Base-by-base conservation (phyloP, 2,888 invertebrate species). In the Perdita meconis region DNA sequence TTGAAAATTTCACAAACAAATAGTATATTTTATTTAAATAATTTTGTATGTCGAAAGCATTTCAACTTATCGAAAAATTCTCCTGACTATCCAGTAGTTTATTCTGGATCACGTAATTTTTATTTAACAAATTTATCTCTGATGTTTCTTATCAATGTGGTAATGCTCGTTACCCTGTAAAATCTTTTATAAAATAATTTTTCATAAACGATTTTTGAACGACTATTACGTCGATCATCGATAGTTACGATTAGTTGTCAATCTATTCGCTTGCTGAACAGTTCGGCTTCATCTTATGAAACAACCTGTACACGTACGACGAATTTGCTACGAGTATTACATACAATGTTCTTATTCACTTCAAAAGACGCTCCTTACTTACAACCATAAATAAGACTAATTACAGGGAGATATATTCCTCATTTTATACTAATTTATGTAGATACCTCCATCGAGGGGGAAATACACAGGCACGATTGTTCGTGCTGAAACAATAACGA, bases 341-440 rank as follows among this genome's bases (percentile, higher is more conserved):
- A 64, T 67, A 57, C 71, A 81, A 63, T 68, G 59, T 61, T 67
- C 63, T 53, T 71, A 34, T 53, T 67, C 69, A 50, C 77, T 70
- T 69, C 47, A 65, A 26, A 66, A 51, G 63, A 63, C 76, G 60
- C 40, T 4, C 30, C 59, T 77, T 64, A 57, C 81, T 79, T 76
- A 73, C 69, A 75, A 59, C 67, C 57, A 82, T 82, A 81, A 82
- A 81, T 82, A 82, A 79, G 67, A 70, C 76, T 81, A 81, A 79
- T 82, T 82, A 82, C 79, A 81, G 47, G 22, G 1, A 70, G 57
- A 57, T 59, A 55, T 61, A 80, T 59, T 76, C 63, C 61, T 47
- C 47, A 50, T 59, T 65, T 42, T 36, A 40, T 63, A 36, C 16
- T 42, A 47, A 56, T 38, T 51, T 44, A 40, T 19, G 44, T 36